Base-by-base conservation (phyloP, 2,888 invertebrate genomes). In the Dasysyrphus tricinctus region DNA sequence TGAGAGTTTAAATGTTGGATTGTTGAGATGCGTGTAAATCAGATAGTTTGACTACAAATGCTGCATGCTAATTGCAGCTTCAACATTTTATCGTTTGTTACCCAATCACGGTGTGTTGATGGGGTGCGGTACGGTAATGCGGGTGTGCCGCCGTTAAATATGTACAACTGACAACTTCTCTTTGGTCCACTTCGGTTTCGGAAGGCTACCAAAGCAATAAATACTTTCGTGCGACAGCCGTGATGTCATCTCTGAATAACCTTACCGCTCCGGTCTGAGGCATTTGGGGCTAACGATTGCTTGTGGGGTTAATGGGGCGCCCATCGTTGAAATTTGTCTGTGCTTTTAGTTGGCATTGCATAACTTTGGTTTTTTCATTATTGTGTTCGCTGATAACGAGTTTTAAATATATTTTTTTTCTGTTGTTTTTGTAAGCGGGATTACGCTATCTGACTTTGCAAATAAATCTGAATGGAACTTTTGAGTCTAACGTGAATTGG, bases 221-320 rank as follows among this genome's bases (percentile, higher is more conserved):
- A 77, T 77, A 74, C 47, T 61, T 77, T 81, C 67, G 77, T 56
- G 73, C 73, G 47, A 61, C 73, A 81, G 49, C 44, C 59, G 80
- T 85, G 81, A 85, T 85, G 85, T 85, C 85, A 85, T 81, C 67
- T 72, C 80, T 77, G 19, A 51, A 80, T 73, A 81, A 69, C 80
- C 70, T 75, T 74, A 79, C 65, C 74, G 44, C 57, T 75, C 37
- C 80, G 75, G 72, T 73, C 72, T 29, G 42, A 72, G 67, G 73
- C 54, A 74, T 72, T 75, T 80, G 75, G 69, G 69, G 65, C 80
- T 44, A 76, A 67, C 65, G 65, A 69, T 80, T 73, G 65, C 51
- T 59, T 11, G 80, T 73, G 80, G 80, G 84, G 76, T 84, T 80
- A 84, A 84, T 76, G 61, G 80, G 72, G 59, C 80, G 76, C 59